Percentiles rank a stretch among this genome's conserved stretches.
Conservation (phyloP, 2,113 vertebrate genomes). For the Platycercus adscitus region DNA sequence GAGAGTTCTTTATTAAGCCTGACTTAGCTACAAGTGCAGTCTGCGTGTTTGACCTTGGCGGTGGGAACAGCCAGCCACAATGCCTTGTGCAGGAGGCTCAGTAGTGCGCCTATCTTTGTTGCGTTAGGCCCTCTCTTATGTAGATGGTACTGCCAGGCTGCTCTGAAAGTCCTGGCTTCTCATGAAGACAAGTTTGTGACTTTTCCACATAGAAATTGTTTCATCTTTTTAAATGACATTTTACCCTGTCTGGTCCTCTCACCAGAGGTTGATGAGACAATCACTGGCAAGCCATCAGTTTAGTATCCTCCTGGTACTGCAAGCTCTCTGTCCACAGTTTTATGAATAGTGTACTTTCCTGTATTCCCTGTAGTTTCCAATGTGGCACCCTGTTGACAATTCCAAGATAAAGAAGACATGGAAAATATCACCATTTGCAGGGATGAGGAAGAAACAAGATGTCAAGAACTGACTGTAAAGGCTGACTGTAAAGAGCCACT, state of each 20-base stretch:
- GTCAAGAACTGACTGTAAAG: not conserved
- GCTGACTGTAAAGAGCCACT: not conserved
- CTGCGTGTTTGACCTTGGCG: not conserved
- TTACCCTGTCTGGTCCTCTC: not conserved
- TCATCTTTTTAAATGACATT: not conserved
- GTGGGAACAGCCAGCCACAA: not conserved
- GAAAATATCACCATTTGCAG: not conserved
- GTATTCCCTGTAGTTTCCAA: not conserved
- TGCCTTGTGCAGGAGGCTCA: not conserved
- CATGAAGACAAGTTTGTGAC: not conserved
- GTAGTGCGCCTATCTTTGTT: rapidly evolving
- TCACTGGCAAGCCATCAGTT: not conserved
- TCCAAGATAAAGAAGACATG: not conserved
- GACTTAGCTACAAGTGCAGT: not conserved
- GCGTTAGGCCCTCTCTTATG: not conserved
- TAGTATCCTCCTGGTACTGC: not conserved
- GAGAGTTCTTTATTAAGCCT: not conserved
- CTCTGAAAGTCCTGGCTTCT: not conserved
- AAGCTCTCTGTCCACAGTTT: not conserved
- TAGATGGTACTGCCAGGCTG: not conserved
- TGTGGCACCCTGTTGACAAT: not conserved
- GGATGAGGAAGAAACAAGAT: not conserved
- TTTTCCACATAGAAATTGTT: not conserved
- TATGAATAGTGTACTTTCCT: not conserved
- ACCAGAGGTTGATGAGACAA: not conserved